Base-by-base conservation (phyloP, 2,797 vertebrate species). In the Phrynocephalus guinanensis region DNA sequence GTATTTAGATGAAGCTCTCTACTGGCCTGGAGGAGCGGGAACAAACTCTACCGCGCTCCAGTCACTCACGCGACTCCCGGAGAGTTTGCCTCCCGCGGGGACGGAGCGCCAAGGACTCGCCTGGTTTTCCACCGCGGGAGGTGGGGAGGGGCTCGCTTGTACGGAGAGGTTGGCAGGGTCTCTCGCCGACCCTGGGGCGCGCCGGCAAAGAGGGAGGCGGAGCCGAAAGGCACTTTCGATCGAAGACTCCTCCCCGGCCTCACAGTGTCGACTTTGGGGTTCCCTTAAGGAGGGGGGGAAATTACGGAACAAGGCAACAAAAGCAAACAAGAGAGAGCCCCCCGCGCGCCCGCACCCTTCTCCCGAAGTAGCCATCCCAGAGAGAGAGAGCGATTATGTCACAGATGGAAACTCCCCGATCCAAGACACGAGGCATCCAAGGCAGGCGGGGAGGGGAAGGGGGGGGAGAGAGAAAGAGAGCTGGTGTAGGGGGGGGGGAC, bases 181-280 rank as follows among this genome's bases (percentile, higher is more conserved):
- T 83, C 81, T 88, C 80, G 63, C 2, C 15, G n/a, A 83, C 16
- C 67, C 76, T 18, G 8, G 3, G 6, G 77, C 87, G 77, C 87
- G 5, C 20, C 7, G 60, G 50, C 38, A 60, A 24, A 60, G 33
- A 18, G 38, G 50, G 66, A 67, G 52, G 56, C 24, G 60, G 66
- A 48, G 56, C 3, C 6, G 38, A 9, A 9, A 44, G 83, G 60
- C 68, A 38, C 52, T 76, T 88, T 81, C 70, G 44, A 10, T 5
- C 26, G 1, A 75, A 76, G 87, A 6, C 67, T 76, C 70, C 77
- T 66, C n/a, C 26, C n/a, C 50, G 67, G 68, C 9, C 63, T 26
- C 70, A 8, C 7, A 63, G 44, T 10, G 77, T 20, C 24, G 60
- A 38, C 50, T 72, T 73, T 38, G n/a, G 72, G 13, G 68, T 33